A percentile compares a stretch with the other conserved stretches of the same genome.
These are phyloP conservation scores for Trichonephila clavipes DNA, from an alignment of 1,140 invertebrate genomes.

Conservation along the genomic window DNA sequence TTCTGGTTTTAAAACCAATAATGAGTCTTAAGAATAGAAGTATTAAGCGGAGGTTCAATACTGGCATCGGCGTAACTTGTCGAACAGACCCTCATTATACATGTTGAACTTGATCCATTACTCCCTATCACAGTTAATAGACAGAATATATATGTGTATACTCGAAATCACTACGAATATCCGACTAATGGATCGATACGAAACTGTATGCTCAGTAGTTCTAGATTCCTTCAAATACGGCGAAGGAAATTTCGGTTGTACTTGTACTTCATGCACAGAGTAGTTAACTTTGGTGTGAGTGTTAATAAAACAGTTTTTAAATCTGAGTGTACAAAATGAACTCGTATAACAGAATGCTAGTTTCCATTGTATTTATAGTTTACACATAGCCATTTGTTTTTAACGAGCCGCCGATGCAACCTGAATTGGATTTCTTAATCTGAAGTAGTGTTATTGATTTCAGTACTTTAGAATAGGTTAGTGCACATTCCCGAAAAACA, in stretches of 20 bases:
- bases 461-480: not conserved
- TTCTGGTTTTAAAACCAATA: not conserved
- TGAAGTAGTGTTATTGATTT: not conserved
- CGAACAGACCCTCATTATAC: not conserved
- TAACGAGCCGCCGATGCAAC: not conserved
- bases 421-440: not conserved
- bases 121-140: constrained; percentile 8
- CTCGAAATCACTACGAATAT: constrained; percentile 5
- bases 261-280: not conserved
- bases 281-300: not conserved
- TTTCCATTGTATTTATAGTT: not conserved
- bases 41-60: not conserved
- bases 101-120: not conserved
- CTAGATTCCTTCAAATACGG: not conserved
- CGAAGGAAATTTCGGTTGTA: no score
- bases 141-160: not conserved
- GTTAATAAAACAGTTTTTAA: not conserved
- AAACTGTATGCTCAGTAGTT: not conserved
- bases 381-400: not conserved
- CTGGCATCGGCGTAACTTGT: not conserved
- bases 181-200: not conserved
- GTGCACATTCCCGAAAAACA: constrained; percentile 31
- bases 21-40: not conserved
- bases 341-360: not conserved
- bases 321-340: not conserved